These are phyloP conservation scores for Mustelus asterias DNA, from an alignment of 2,113 vertebrate genomes.

Conservation along the genomic window DNA sequence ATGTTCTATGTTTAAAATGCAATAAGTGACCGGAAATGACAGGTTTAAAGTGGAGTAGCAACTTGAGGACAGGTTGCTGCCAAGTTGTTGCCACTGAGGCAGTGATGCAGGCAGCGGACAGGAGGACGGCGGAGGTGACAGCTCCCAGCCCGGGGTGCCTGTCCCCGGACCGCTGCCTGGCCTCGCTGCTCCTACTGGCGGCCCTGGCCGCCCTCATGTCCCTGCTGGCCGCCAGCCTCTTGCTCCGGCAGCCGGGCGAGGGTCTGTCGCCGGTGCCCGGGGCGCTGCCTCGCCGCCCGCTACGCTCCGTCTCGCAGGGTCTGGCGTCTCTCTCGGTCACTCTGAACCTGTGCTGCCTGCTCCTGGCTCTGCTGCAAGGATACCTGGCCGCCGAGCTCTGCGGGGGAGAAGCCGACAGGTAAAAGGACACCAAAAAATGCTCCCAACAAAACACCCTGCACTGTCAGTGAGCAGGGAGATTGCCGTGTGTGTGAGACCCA, in stretches of 20 bases:
- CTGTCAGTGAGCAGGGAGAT: too few species aligned
- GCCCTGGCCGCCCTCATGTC: constrained; percentile 71
- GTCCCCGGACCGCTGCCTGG: constrained; percentile 54
- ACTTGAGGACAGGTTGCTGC: neutral
- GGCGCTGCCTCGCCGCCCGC: constrained; percentile 50
- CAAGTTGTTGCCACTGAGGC: neutral
- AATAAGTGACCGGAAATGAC: neutral
- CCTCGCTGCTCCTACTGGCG: constrained; percentile 66
- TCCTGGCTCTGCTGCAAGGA: constrained; percentile 72
- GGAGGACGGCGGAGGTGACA: neutral
- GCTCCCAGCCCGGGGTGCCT: neutral
- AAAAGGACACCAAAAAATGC: constrained; percentile 35
- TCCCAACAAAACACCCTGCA: too few species aligned
- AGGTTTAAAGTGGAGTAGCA: neutral
- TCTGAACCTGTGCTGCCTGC: constrained; percentile 65
- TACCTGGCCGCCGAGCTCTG: constrained; percentile 71
- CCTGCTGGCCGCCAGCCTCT: constrained; percentile 68
- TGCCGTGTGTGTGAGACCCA: neutral
- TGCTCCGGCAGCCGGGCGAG: constrained; percentile 57
- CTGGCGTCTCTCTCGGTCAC: constrained; percentile 72
- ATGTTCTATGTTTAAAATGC: neutral
- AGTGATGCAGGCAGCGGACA: neutral
- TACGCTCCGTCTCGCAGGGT: constrained; percentile 65
- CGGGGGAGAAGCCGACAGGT: constrained; percentile 67
- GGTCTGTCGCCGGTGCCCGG: constrained; percentile 45